Evolutionary conservation across 2,888 invertebrate genomes (phyloP), one percentile per base, ranked within the genome.

Genomic region (Allophyes oxyacanthae): DNA sequence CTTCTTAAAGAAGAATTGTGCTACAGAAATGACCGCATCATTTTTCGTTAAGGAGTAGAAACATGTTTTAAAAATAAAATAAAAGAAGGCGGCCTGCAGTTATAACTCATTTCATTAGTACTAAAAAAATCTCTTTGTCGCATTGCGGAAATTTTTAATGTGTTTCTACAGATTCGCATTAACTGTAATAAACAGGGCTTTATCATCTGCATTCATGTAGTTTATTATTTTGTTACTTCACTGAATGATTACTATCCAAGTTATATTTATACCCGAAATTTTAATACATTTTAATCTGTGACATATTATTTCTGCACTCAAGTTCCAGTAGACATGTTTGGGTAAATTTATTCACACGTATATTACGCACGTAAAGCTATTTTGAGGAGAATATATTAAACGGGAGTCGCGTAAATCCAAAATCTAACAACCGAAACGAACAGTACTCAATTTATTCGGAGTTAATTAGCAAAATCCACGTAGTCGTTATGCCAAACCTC

Each of bases 131-230:
- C 8, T 15, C 13, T 42, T 54, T 76, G 83, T 76, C 84, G 84
- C 85, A 85, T n/a, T 86, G 85, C 85, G 81, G 76, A 79, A 77
- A 63, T 62, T 59, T 74, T 70, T 69, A 53, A 73, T 57, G 25
- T 50, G 25, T 48, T 64, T 34, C 38, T 69, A 68, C 62, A 48
- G 38, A 61, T 55, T 59, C 44, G 10, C 34, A 43, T 63, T 58
- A 48, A 49, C 9, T 28, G 44, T 28, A 51, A 55, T 64, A 63
- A 56, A 58, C 40, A 43, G 13, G 10, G 10, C 42, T 56, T 55
- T 71, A 68, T 51, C 32, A 54, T 38, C 32, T 33, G 20, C 38
- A 1, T 40, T 42, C 26, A 15, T 38, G 42, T 44, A 25, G n/a
- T 50, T 38, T 3, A 41, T 30, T 41, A 1, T 37, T 3, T 11